Conservation (phyloP, 2,888 invertebrate species). For the Trissolcus brochymenae region DNA sequence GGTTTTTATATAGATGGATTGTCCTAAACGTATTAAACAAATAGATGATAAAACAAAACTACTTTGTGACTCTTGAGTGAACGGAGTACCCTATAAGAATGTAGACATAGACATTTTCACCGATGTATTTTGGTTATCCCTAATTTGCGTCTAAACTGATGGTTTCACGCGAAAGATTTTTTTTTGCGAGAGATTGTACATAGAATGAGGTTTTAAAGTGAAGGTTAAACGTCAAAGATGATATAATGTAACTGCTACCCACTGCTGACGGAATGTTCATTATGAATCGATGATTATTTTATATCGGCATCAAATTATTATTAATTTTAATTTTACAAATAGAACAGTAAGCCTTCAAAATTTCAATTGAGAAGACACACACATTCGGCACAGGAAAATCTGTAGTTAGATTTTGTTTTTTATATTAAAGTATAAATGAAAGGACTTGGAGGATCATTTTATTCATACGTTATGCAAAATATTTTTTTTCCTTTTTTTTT, state of each 20-base stretch:
- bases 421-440: slow-evolving; percentile 37
- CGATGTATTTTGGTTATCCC: slow-evolving; percentile 24
- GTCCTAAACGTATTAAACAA: slow-evolving; percentile 31
- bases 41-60: slow-evolving; percentile 30
- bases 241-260: slow-evolving; percentile 28
- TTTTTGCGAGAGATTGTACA: slow-evolving; percentile 43
- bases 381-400: slow-evolving; percentile 19
- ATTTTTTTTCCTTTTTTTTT: too few relatives aligned
- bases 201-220: slow-evolving; percentile 46
- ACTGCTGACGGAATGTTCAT: slow-evolving; percentile 39
- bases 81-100: slow-evolving; percentile 21
- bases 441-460: not conserved
- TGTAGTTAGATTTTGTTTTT: slow-evolving; percentile 34
- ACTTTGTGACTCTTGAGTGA: slow-evolving; percentile 19
- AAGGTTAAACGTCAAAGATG: slow-evolving; percentile 43
- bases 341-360: slow-evolving; percentile 39
- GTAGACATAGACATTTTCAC: slow-evolving; percentile 27
- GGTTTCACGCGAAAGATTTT: slow-evolving; percentile 20
- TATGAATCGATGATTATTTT: slow-evolving; percentile 32
- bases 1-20: slow-evolving; percentile 46
- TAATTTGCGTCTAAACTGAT: slow-evolving; percentile 22
- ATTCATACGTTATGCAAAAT: too few relatives aligned
- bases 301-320: slow-evolving; percentile 30
- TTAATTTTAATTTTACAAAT: slow-evolving; percentile 20
- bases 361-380: slow-evolving; percentile 15